These are phyloP conservation scores for Poeciliopsis turneri DNA, from an alignment of 2,797 vertebrate species.

Conservation along the genomic window DNA sequence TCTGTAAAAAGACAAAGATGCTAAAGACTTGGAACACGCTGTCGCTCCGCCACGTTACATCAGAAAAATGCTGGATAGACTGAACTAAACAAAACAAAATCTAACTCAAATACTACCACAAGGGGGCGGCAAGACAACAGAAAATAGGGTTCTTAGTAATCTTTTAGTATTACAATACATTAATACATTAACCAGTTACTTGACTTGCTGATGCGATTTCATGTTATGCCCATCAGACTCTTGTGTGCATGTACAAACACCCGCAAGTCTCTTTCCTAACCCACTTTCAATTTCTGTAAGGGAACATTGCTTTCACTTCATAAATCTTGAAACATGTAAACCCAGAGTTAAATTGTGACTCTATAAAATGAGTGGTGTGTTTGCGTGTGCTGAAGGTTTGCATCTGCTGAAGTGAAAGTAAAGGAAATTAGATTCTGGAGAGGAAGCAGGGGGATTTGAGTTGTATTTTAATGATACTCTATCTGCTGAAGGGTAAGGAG, in stretches of 20 bases:
- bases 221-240: conserved; percentile 19
- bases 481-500: conserved; percentile 15
- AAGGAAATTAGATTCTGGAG: conserved; percentile 33
- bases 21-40: too few relatives aligned
- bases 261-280: conserved; percentile 13
- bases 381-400: conserved; percentile 21
- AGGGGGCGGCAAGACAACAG: too few relatives aligned
- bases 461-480: conserved; percentile 30
- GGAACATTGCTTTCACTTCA: conserved; percentile 43
- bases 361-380: conserved; percentile 8
- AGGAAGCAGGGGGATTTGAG: conserved; percentile 1
- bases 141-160: too few relatives aligned
- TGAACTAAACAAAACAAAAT: too few relatives aligned
- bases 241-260: neutral
- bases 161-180: too few relatives aligned
- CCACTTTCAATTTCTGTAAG: conserved; percentile 32
- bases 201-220: conserved; percentile 59
- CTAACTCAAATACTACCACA: too few relatives aligned
- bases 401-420: conserved; percentile 25
- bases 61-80: too few relatives aligned
- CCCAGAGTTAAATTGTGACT: conserved; percentile 26
- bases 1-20: too few relatives aligned
- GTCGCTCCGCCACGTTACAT: too few relatives aligned
- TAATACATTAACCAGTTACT: conserved; percentile 59
- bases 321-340: conserved; percentile 36